These are phyloP conservation scores for Spongia lamella DNA, from an alignment of 37 sponge, comb jelly and placozoan species.

Conservation along the genomic window DNA sequence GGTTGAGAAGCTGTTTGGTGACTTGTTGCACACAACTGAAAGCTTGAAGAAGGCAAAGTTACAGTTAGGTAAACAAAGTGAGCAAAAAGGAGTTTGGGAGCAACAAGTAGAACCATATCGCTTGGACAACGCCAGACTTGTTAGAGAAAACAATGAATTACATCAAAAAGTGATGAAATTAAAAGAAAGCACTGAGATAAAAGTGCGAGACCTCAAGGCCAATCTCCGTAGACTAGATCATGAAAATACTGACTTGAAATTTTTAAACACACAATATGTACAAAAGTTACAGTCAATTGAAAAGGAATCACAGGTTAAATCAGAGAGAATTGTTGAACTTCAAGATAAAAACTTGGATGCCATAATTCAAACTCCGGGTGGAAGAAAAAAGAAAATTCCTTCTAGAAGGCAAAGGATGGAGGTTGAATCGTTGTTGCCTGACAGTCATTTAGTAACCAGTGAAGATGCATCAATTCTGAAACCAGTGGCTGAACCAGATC, in stretches of 20 bases:
- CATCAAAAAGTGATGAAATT: conserved; percentile 82
- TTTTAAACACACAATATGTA: conserved; percentile 95
- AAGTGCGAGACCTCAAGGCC: conserved; percentile 72
- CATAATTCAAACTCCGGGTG: conserved; percentile 97
- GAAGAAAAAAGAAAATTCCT: conserved; percentile 85
- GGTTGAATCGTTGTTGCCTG: conserved; percentile 77
- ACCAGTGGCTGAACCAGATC: conserved; percentile 68
- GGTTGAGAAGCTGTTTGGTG: conserved; percentile 91
- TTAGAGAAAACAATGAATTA: conserved; percentile 88
- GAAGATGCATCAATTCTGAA: too few species aligned
- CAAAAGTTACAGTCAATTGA: conserved; percentile 72
- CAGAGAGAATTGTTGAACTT: conserved; percentile 82
- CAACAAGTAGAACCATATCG: conserved; percentile 92
- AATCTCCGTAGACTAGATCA: conserved; percentile 85
- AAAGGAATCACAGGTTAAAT: conserved; percentile 72
- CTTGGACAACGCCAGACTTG: conserved; percentile 88
- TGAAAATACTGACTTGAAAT: conserved; percentile 95
- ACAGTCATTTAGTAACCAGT: conserved; percentile 14
- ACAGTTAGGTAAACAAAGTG: conserved; percentile 65
- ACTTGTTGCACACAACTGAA: conserved; percentile 97
- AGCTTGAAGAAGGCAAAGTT: conserved; percentile 82
- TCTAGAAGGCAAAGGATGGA: conserved; percentile 95
- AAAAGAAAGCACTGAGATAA: conserved; percentile 73
- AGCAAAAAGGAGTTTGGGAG: conserved; percentile 71
- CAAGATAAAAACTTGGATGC: conserved; percentile 97